phyloP scores from a whole-genome alignment of 2,888 invertebrate genomes.

The Smittia aterrima region DNA sequence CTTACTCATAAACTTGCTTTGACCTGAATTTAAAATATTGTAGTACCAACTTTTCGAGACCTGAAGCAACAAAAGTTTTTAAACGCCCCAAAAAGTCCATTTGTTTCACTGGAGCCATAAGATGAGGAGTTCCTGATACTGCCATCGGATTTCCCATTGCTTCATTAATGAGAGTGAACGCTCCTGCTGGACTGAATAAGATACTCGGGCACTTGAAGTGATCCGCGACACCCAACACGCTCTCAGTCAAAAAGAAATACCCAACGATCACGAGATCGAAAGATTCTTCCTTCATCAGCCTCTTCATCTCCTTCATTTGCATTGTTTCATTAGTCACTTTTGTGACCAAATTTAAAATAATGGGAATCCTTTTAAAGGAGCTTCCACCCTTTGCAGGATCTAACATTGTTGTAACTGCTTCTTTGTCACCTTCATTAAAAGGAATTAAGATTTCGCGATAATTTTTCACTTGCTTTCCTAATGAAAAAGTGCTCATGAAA shows the following conservation, averaged over 20 bases:
- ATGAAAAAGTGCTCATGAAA: slow-evolving; percentile 1
- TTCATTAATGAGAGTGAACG: slow-evolving; percentile 46
- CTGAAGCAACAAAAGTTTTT: not conserved
- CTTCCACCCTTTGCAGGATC: not conserved
- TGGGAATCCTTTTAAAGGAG: not conserved
- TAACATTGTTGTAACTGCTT: not conserved
- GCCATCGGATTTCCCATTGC: slow-evolving; percentile 24
- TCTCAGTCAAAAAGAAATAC: slow-evolving; percentile 47
- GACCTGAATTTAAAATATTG: not conserved
- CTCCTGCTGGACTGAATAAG: slow-evolving; percentile 47
- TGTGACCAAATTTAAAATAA: not conserved
- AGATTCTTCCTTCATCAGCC: slow-evolving; percentile 43
- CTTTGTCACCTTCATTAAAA: not conserved
- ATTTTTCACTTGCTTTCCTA: slow-evolving; percentile 1
- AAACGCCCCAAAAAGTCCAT: not conserved
- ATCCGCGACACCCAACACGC: slow-evolving; percentile 49
- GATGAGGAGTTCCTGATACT: slow-evolving; percentile 46
- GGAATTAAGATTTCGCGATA: slow-evolving; percentile 17
- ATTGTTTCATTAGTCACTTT: not conserved
- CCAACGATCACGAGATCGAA: slow-evolving; percentile 50
- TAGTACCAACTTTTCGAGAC: not conserved
- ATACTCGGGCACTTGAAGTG: slow-evolving; percentile 49
- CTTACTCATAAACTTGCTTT: slow-evolving; percentile 12
- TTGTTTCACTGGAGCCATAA: slow-evolving; percentile 21
- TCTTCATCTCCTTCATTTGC: slow-evolving; percentile 10